Base-by-base conservation (phyloP, 2,113 vertebrate genomes). In the Uropsilus gracilis region DNA sequence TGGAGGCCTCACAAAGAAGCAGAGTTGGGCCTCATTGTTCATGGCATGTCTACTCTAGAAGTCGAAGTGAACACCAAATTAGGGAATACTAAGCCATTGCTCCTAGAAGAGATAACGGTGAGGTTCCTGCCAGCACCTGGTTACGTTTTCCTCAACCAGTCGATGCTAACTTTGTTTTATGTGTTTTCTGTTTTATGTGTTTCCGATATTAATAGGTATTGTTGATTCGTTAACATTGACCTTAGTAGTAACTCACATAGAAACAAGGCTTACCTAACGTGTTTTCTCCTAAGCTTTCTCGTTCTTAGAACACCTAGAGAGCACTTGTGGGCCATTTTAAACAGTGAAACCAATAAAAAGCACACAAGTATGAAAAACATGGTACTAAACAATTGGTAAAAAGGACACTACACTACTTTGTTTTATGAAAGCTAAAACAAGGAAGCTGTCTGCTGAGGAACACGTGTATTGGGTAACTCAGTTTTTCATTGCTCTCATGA, bases 111-210 rank as follows among this genome's bases (percentile, higher is more conserved):
- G 7, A 48, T 4, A 7, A 1, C 37, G 34, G 0, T 48, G 46
- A 32, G 37, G 9, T 83, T 80, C 73, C 86, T 63, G 8, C 4
- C 13, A 50, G 20, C 34, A n/a, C 32, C 63, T 37, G 22, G 48
- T 30, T 46, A 83, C 6, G 0, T 24, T 57, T 61, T 34, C 20
- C 24, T 55, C 28, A 48, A 6, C n/a, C 10, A 17, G 16, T n/a
- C 42, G 34, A 37, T 42, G 30, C 8, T 9, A 55, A 61, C 73
- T 30, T 42, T 6, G 10, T 59, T 48, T 57, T 44, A n/a, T 11
- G 24, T 39, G 73, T n/a, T 11, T 68, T 92, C 75, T 87, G 28
- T 69, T 75, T 75, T 55, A 37, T 68, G 68, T 73, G 68, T 73
- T 53, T 12, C 17, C 55, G 59, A 39, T 12, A 13, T 46, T 26